phyloP scores from a whole-genome alignment of 2,113 vertebrate species.

The Coptodon bakossiorum region DNA sequence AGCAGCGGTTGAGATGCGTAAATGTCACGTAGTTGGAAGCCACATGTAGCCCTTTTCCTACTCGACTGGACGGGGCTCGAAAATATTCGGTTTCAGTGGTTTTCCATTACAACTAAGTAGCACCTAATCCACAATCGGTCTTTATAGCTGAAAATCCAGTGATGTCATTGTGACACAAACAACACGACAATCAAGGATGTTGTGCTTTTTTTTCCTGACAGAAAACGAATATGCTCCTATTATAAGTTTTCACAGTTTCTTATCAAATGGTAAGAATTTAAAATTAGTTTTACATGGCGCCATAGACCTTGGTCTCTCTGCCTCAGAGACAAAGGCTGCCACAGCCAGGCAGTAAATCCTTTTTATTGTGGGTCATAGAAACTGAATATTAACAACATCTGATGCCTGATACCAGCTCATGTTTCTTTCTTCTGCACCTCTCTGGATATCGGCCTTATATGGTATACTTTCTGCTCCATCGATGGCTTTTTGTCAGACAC shows the following conservation, averaged over 20 bases:
- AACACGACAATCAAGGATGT: fast-evolving
- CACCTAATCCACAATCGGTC: not conserved
- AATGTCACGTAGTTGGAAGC: too few relatives aligned
- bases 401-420: not conserved
- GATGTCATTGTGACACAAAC: not conserved
- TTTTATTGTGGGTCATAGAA: not conserved
- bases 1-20: not conserved
- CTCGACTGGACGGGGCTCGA: fast-evolving
- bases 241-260: not conserved
- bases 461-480: not conserved
- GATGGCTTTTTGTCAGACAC: not conserved
- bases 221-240: not conserved
- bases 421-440: not conserved
- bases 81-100: not conserved
- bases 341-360: fast-evolving
- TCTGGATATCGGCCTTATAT: not conserved
- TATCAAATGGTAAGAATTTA: not conserved
- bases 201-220: not conserved
- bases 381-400: not conserved
- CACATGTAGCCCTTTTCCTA: not conserved
- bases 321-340: not conserved
- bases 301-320: fast-evolving
- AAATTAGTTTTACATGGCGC: fast-evolving
- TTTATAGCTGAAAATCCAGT: not conserved
- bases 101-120: not conserved